A percentile compares a stretch with the other conserved stretches of the same genome.
phyloP scores from a whole-genome alignment of 2,888 invertebrate genomes.

The Odontothrips loti region DNA sequence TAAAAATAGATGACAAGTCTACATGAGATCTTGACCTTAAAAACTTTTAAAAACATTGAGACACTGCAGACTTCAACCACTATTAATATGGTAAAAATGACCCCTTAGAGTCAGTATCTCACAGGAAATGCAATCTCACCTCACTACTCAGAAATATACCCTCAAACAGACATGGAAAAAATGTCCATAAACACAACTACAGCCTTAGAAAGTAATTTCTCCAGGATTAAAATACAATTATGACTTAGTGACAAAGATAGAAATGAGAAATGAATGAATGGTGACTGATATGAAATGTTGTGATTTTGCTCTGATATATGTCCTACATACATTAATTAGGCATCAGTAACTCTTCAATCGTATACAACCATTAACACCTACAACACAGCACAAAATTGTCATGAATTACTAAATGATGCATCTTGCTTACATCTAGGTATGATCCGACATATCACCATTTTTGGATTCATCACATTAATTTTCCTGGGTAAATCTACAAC shows the following conservation, averaged over 20 bases:
- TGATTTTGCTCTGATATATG: not conserved
- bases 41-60: not conserved
- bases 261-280: not conserved
- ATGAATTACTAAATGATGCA: not conserved
- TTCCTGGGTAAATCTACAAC: not conserved
- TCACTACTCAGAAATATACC: not conserved
- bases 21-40: not conserved
- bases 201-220: not conserved
- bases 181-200: not conserved
- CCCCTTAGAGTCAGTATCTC: not conserved
- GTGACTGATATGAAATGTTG: not conserved
- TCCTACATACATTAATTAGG: not conserved
- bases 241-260: not conserved
- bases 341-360: not conserved
- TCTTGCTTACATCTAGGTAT: not conserved
- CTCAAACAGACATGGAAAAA: not conserved
- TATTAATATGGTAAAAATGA: not conserved
- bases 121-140: not conserved
- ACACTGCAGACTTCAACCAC: not conserved
- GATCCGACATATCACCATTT: constrained; percentile 14
- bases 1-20: not conserved
- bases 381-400: constrained; percentile 13
- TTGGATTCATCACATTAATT: constrained; percentile 20
- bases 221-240: not conserved
- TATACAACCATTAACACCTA: constrained; percentile 12